Evolutionary conservation across 2,113 vertebrate species (phyloP).

Genomic region (Lonchura striata): DNA sequence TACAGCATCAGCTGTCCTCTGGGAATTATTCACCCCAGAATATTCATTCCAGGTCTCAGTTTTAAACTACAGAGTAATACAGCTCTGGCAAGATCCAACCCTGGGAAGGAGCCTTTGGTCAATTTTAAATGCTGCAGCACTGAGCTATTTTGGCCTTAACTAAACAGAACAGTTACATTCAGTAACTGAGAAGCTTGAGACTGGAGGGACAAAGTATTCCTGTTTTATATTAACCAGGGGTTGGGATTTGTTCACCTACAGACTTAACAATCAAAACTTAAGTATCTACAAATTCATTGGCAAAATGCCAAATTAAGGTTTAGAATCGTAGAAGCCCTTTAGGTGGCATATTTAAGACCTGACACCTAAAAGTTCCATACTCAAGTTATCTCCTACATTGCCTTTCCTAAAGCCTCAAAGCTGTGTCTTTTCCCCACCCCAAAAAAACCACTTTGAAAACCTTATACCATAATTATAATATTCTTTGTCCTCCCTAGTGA

Average conservation of each 20-base stretch:
- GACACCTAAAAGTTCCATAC: neutral
- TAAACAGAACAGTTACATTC: neutral
- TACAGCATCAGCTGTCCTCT: neutral
- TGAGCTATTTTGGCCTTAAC: neutral
- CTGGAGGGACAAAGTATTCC: neutral
- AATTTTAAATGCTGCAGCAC: neutral
- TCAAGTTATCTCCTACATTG: neutral
- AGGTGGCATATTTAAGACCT: neutral
- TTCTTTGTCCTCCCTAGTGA: neutral
- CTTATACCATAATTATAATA: neutral
- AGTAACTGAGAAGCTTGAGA: neutral
- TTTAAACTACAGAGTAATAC: neutral
- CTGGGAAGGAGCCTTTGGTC: neutral
- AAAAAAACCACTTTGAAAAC: neutral
- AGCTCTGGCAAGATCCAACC: neutral
- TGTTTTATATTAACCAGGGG: neutral
- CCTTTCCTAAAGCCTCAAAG: neutral
- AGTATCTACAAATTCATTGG: neutral
- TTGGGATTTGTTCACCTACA: neutral
- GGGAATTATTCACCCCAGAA: neutral
- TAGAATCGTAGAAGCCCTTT: neutral
- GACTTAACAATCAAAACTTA: neutral
- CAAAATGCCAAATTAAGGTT: neutral
- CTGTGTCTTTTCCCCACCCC: accelerated
- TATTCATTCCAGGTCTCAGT: too few species aligned